Evolutionary conservation across 2,113 vertebrate species (phyloP), one percentile per base, ranked within the genome.

Genomic region (Herpailurus yagouaroundi): DNA sequence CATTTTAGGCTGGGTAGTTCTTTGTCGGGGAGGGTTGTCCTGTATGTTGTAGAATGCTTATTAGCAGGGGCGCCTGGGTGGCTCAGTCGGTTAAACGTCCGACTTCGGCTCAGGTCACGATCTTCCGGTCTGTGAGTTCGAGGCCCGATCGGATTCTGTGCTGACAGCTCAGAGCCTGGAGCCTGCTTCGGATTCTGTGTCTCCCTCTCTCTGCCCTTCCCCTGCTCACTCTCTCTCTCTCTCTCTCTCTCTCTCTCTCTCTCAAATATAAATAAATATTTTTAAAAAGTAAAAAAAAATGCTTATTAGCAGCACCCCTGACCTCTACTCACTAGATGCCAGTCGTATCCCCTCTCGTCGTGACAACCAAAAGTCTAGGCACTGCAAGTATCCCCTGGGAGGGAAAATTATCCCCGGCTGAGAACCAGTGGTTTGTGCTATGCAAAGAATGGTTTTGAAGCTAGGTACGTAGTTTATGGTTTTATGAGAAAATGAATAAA

Each of bases 401-500:
- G 25, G 7, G 1, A 63, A 23, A 83, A 57, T 68, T 6, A 48
- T 12, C 41, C 31, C 14, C 1, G 6, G 11, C 38, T 85, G 50
- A 69, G 73, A 82, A 85, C 11, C 10, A 41, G 38, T 19, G 15
- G 68, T 64, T 69, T 91, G 8, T 80, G 33, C 3, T 69, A 4
- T 83, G 41, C 36, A 18, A 38, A 82, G 68, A 50, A 64, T 73
- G 52, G 21, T 81, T 96, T 95, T 92, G 38, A 89, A 90, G 45
- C 25, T 29, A 91, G 74, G 69, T 55, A 41, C 13, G 0, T 79
- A 33, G 31, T 48, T 48, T 48, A 29, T 31, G 29, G 93, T 85
- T 41, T 33, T 88, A 16, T 38, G 63, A 81, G 68, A 96, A 69
- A 93, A 69, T 64, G 68, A 91, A 41, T 5, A 55, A 87, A 60